Conservation (phyloP, 2,888 invertebrate species). For the Steinernema hermaphroditum region DNA sequence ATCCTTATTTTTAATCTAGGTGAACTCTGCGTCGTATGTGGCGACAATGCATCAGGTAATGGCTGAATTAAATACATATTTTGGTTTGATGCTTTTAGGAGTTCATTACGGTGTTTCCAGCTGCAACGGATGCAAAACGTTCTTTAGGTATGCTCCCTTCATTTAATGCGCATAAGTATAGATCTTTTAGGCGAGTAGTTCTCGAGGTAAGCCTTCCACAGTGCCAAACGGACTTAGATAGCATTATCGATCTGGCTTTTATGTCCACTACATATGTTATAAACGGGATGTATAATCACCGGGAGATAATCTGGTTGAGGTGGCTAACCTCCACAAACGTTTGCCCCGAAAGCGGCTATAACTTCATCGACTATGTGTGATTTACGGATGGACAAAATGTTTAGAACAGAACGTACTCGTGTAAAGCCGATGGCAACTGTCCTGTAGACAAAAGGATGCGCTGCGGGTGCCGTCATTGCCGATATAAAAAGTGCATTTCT, state of each 20-base stretch:
- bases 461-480: constrained; percentile 59
- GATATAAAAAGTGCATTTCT: constrained; percentile 60
- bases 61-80: background rate
- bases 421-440: constrained; percentile 60
- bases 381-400: background rate
- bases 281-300: no score
- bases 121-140: constrained; percentile 61
- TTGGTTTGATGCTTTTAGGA: background rate
- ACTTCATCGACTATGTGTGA: no score
- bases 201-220: constrained; percentile 47
- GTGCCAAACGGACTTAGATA: no score
- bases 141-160: constrained; percentile 46
- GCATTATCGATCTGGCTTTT: no score
- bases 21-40: constrained; percentile 56
- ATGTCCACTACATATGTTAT: no score
- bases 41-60: constrained; percentile 48
- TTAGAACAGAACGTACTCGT: constrained; percentile 64
- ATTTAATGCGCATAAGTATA: background rate
- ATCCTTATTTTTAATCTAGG: no score
- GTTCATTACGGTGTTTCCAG: background rate
- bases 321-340: no score
- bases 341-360: no score
- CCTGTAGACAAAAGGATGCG: constrained; percentile 58
- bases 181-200: constrained; percentile 45
- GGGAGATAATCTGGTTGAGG: no score